Evolutionary conservation across 2,888 invertebrate species (phyloP), one percentile per base, ranked within the genome.

Genomic region (Orthosia cruda): DNA sequence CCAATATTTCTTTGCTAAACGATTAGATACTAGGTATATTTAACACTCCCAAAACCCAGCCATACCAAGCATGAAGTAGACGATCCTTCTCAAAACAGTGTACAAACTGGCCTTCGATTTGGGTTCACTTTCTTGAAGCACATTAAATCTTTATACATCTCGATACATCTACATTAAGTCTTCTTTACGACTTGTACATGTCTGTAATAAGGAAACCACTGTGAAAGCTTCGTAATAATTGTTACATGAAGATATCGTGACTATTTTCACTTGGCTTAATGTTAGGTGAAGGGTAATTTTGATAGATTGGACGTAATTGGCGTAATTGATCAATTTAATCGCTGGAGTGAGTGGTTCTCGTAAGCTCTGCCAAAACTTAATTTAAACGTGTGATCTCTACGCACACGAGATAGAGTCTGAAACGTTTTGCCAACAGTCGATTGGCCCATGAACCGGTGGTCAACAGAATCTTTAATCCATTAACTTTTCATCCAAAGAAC

Each of bases 151-250:
- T 62, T 74, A 69, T 57, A 72, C 74, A 62, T 73, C 71, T 71
- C 64, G 52, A 61, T 77, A 55, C 69, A 45, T 58, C 23, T 55
- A 77, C 57, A 78, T 83, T 78, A 62, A 78, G 57, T 13, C 68
- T 62, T 69, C 49, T 81, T 80, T 67, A 84, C 52, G 80, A 83
- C 49, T 81, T 74, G 86, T 63, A 74, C 80, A 49, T 59, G 54
- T n/a, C 54, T 18, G 69, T 70, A 63, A 83, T 71, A 64, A 81
- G 83, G 85, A 83, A 85, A 72, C 50, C 26, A 57, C 54, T 71
- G 71, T 47, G 73, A 81, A 71, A 71, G 67, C 71, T 16, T 67
- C 73, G 67, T 47, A 70, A 59, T 80, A 75, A 71, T 84, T 74
- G 63, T 70, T 73, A 74, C 57, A 58, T 66, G 65, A 62, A 83